Conservation (phyloP, 2,113 vertebrate genomes). For the Rana temporaria region DNA sequence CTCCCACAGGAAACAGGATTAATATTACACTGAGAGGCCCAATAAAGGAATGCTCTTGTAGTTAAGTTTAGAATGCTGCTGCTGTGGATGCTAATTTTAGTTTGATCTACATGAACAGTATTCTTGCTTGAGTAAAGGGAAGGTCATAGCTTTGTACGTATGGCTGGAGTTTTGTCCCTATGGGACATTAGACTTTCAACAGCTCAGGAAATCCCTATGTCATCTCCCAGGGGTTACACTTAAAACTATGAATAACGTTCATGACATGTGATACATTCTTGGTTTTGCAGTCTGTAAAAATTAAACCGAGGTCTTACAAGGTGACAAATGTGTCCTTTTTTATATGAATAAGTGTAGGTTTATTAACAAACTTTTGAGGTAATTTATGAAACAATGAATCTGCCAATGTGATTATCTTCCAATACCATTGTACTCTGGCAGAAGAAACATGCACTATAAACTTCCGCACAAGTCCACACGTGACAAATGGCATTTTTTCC, state of each 20-base stretch:
- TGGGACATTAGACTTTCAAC: conserved; percentile 71
- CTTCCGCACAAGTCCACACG: not conserved
- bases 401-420: not conserved
- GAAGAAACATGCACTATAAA: not conserved
- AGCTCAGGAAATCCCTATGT: conserved; percentile 73
- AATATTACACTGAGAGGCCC: not conserved
- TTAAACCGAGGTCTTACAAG: not conserved
- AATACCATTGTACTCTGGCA: too few relatives aligned
- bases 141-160: conserved; percentile 39
- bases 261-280: conserved; percentile 24
- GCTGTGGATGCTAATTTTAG: conserved; percentile 67
- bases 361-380: conserved; percentile 8
- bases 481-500: not conserved
- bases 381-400: not conserved
- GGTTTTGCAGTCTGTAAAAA: conserved; percentile 25
- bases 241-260: conserved; percentile 25
- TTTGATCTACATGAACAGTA: conserved; percentile 65
- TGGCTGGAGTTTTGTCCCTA: conserved; percentile 59
- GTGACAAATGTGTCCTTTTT: not conserved
- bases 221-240: conserved; percentile 67
- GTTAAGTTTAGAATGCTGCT: conserved; percentile 5
- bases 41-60: conserved; percentile 6
- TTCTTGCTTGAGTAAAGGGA: conserved; percentile 63
- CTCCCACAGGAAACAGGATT: not conserved
- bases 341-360: conserved; percentile 1